These are phyloP conservation scores for Sinohyriopsis cumingii DNA, from an alignment of 2,888 invertebrate species.

Conservation along the genomic window DNA sequence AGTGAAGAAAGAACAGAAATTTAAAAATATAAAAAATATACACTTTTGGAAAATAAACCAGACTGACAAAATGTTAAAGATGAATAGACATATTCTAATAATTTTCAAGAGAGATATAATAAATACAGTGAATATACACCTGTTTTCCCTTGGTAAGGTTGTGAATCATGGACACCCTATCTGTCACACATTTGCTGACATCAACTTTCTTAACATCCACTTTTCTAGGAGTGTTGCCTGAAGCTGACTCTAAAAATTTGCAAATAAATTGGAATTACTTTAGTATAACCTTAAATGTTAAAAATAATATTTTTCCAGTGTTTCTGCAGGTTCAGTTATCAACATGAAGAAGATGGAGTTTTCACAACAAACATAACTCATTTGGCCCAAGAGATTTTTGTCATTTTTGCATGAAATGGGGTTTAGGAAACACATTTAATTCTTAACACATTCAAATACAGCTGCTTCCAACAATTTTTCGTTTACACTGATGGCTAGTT, in stretches of 20 bases:
- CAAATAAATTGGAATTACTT: not conserved
- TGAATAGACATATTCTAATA: too few species aligned
- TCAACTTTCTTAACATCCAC: conserved; percentile 54
- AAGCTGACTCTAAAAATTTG: not conserved
- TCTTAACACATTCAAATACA: too few species aligned
- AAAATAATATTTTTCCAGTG: not conserved
- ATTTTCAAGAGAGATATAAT: too few species aligned
- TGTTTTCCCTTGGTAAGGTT: conserved; percentile 51
- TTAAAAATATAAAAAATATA: too few species aligned
- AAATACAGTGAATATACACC: conserved; percentile 4
- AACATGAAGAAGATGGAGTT: too few species aligned
- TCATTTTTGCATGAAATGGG: too few species aligned
- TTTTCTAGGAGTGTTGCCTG: conserved; percentile 29
- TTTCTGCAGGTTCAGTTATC: not conserved
- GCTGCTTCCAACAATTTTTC: too few species aligned
- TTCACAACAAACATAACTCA: too few species aligned
- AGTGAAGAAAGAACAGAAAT: too few species aligned
- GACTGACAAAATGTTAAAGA: not conserved
- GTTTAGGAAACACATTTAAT: too few species aligned
- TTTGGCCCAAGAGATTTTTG: too few species aligned
- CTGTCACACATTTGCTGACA: conserved; percentile 63
- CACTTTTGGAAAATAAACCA: conserved; percentile 9
- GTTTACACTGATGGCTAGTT: too few species aligned
- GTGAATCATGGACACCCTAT: conserved; percentile 63
- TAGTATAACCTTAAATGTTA: not conserved